These are phyloP conservation scores for Meteorus sp. DNA, from an alignment of 1,140 invertebrate species.

Conservation along the genomic window DNA sequence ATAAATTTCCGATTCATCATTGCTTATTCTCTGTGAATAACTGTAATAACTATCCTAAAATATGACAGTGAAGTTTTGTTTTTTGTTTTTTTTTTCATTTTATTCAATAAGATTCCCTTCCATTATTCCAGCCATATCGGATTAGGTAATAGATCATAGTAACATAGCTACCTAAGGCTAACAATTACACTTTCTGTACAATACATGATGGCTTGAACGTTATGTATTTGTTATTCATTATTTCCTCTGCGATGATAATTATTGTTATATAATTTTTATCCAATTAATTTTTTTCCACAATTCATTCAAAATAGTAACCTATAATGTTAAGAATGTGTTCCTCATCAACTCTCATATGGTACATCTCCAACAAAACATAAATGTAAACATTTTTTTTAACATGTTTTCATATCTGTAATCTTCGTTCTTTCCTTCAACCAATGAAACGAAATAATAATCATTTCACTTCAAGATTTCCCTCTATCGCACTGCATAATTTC, in stretches of 20 bases:
- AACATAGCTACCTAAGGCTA: conserved; percentile 55
- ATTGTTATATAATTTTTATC: conserved; percentile 29
- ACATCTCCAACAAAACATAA: conserved; percentile 53
- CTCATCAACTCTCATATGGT: conserved; percentile 54
- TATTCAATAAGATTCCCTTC: no score
- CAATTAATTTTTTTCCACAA: conserved; percentile 13
- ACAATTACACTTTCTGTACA: conserved; percentile 59
- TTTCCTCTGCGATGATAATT: conserved; percentile 25
- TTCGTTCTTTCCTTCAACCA: no score
- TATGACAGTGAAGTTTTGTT: conserved; percentile 29
- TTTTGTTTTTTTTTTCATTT: conserved; percentile 25
- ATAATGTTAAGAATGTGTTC: conserved; percentile 46
- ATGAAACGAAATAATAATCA: no score
- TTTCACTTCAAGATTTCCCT: no score
- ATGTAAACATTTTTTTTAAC: conserved; percentile 36
- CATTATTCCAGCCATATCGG: conserved; percentile 23
- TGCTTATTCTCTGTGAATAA: background rate
- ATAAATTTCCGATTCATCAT: conserved; percentile 12
- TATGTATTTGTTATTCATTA: conserved; percentile 33
- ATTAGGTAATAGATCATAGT: conserved; percentile 45
- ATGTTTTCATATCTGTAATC: no score
- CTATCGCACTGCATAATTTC: conserved; percentile 43
- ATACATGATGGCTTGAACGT: conserved; percentile 47
- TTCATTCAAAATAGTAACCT: conserved; percentile 44
- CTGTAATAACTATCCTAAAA: conserved; percentile 20